Percentiles rank a stretch among this genome's conserved stretches.
Evolutionary conservation across 2,888 invertebrate species (phyloP).

Genomic region (Tenthredo amoena): DNA sequence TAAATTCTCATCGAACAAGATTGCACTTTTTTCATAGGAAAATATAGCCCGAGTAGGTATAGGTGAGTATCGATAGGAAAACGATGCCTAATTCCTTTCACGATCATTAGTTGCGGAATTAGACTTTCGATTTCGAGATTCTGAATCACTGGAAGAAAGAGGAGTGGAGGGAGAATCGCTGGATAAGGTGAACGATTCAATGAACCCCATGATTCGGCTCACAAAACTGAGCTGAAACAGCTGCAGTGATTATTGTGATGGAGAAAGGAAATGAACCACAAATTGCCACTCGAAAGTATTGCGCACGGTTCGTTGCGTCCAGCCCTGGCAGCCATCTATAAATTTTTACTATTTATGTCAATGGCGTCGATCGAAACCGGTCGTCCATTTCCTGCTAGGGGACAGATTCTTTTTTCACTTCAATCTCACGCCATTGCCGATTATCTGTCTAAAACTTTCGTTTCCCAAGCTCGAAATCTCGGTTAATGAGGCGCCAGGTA

Average conservation of each 20-base stretch:
- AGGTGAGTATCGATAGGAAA: not conserved
- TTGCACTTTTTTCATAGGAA: not conserved
- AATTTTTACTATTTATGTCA: not conserved
- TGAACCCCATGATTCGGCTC: conserved; percentile 1
- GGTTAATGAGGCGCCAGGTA: conserved; percentile 16
- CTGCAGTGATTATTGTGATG: conserved; percentile 11
- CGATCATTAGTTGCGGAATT: not conserved
- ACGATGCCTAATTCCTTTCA: not conserved
- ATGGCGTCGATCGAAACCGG: not conserved
- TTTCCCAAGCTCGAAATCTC: not conserved
- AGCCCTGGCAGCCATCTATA: conserved; percentile 11
- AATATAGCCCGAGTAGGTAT: not conserved
- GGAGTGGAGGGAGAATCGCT: no score
- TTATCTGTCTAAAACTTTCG: not conserved
- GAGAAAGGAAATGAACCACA: conserved; percentile 46
- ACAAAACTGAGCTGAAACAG: not conserved
- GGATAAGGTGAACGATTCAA: not conserved
- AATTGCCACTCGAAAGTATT: conserved; percentile 30
- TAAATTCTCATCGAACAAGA: not conserved
- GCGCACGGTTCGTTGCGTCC: conserved; percentile 24
- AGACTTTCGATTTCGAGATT: not conserved
- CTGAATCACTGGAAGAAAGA: not conserved
- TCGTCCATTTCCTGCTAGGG: not conserved
- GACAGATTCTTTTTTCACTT: not conserved
- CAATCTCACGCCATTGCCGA: not conserved